Conservation (phyloP, 2,888 invertebrate species). For the Nesidiocoris tenuis region DNA sequence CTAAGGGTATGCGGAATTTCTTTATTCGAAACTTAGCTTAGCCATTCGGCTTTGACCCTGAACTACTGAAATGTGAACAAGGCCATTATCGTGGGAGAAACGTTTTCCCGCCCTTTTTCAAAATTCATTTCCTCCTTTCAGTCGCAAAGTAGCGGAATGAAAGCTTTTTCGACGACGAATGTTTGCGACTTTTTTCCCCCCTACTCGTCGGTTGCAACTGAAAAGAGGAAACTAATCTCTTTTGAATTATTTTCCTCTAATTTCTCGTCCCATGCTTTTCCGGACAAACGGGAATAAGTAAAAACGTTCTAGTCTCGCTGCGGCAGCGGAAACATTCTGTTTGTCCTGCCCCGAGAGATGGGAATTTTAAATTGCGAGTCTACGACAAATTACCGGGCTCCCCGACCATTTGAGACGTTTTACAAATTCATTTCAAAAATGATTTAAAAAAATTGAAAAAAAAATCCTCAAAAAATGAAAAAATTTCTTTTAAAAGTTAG, state of each 20-base stretch:
- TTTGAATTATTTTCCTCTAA: neutral
- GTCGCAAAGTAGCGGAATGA: neutral
- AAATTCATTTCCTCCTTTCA: neutral
- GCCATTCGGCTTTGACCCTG: neutral
- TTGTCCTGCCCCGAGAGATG: too few species aligned
- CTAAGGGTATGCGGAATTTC: neutral
- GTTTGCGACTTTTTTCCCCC: neutral
- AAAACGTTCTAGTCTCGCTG: too few species aligned
- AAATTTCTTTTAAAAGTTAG: too few species aligned
- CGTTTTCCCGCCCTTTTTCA: neutral
- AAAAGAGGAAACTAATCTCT: neutral
- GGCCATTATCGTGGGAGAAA: neutral
- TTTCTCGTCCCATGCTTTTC: neutral
- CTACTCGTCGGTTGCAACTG: neutral
- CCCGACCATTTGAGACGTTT: too few species aligned
- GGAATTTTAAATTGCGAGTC: too few species aligned
- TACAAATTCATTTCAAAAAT: too few species aligned
- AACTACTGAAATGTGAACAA: neutral
- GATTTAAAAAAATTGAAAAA: too few species aligned
- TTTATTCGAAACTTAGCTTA: neutral
- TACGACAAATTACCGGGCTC: too few species aligned
- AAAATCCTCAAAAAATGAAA: too few species aligned
- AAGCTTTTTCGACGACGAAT: neutral
- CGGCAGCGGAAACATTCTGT: too few species aligned
- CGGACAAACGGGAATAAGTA: too few species aligned